Evolutionary conservation across 2,888 invertebrate species (phyloP).

Genomic region (Agriopis leucophaearia): DNA sequence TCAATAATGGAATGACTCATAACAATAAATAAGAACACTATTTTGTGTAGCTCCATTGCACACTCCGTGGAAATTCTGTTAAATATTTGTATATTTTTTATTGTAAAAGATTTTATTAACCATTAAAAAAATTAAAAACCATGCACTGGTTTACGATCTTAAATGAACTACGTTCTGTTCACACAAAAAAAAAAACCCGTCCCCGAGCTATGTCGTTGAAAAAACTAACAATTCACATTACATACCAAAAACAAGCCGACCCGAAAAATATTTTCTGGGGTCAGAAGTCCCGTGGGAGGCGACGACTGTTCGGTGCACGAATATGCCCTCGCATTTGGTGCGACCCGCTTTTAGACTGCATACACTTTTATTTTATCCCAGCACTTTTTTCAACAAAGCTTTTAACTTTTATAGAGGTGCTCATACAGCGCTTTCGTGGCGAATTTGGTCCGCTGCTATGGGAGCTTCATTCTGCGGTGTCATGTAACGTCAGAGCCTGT

Average conservation of each 20-base stretch:
- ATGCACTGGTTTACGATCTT: background rate
- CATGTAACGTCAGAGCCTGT: slow-evolving; percentile 23
- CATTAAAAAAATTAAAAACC: background rate
- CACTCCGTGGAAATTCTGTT: too few species aligned
- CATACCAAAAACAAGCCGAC: slow-evolving; percentile 53
- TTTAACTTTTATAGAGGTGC: slow-evolving; percentile 80
- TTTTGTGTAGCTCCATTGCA: too few species aligned
- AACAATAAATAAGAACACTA: too few species aligned
- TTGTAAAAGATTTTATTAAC: background rate
- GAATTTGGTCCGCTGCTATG: slow-evolving; percentile 58
- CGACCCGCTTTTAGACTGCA: slow-evolving; percentile 70
- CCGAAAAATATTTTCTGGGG: slow-evolving; percentile 67
- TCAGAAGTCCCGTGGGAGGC: slow-evolving; percentile 71
- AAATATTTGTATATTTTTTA: too few species aligned
- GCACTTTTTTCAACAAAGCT: slow-evolving; percentile 79
- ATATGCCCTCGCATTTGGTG: slow-evolving; percentile 63
- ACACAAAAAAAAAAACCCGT: slow-evolving; percentile 30
- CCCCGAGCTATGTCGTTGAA: slow-evolving; percentile 36
- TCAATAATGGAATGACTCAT: too few species aligned
- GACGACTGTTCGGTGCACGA: slow-evolving; percentile 66
- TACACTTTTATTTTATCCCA: slow-evolving; percentile 71
- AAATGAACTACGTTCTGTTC: slow-evolving; percentile 5
- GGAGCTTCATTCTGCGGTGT: slow-evolving; percentile 36
- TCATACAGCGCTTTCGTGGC: slow-evolving; percentile 71
- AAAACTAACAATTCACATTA: slow-evolving; percentile 59